Evolutionary conservation across 2,113 vertebrate species (phyloP).

Genomic region (Lophochroa leadbeateri): DNA sequence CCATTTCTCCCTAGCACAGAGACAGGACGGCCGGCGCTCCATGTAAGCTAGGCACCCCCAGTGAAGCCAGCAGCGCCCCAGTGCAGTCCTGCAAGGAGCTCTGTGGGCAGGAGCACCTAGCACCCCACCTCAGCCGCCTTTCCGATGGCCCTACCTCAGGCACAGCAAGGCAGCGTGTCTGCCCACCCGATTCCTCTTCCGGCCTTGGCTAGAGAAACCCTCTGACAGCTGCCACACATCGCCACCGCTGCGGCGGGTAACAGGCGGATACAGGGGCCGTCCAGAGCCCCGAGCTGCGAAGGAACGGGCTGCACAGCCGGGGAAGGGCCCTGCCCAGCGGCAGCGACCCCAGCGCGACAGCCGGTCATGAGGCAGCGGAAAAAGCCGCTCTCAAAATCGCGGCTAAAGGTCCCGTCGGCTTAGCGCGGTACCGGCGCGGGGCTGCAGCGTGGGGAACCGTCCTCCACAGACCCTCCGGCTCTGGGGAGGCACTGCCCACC

Average conservation of each 20-base stretch:
- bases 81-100: accelerated
- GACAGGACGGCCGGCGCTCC: background rate
- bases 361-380: background rate
- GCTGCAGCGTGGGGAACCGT: background rate
- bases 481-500: no score
- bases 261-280: accelerated
- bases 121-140: accelerated
- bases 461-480: background rate
- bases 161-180: accelerated
- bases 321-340: background rate
- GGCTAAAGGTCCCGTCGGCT: background rate
- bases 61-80: accelerated
- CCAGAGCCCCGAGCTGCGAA: accelerated
- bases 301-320: background rate
- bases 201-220: background rate
- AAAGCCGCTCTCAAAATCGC: background rate
- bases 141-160: accelerated
- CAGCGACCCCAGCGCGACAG: background rate
- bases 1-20: accelerated
- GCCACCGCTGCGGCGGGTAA: accelerated
- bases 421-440: accelerated
- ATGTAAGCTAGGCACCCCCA: accelerated
- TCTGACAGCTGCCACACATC: accelerated
- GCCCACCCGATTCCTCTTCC: accelerated
- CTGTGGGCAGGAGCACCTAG: accelerated